These are phyloP conservation scores for Trichechus manatus DNA, from an alignment of 2,113 vertebrate genomes.

Conservation along the genomic window DNA sequence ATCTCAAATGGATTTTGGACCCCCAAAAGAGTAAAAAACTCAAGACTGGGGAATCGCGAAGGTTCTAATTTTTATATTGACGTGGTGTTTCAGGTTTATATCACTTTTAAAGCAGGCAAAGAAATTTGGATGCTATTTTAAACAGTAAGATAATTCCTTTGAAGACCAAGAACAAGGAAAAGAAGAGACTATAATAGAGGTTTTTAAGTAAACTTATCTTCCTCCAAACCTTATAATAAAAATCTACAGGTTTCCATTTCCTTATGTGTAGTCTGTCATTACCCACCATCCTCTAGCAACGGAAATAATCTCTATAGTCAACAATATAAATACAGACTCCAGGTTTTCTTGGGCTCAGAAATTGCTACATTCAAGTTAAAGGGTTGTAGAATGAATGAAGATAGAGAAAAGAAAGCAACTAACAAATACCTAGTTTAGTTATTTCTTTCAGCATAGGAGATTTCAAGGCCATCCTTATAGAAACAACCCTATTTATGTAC, in stretches of 20 bases:
- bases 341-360: constrained; percentile 67
- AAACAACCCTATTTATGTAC: background rate
- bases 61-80: background rate
- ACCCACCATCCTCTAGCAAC: constrained; percentile 72
- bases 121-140: constrained; percentile 72
- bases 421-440: constrained; percentile 19
- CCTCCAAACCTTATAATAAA: constrained; percentile 80
- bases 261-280: constrained; percentile 79
- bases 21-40: background rate
- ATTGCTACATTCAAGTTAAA: constrained; percentile 78
- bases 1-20: background rate
- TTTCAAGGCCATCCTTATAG: background rate
- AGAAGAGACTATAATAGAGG: constrained; percentile 73
- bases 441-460: constrained; percentile 30
- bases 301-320: constrained; percentile 74
- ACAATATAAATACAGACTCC: constrained; percentile 80
- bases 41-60: background rate
- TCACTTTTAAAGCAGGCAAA: constrained; percentile 63
- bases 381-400: constrained; percentile 36
- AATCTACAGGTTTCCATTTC: constrained; percentile 76
- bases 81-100: background rate
- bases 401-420: constrained; percentile 48
- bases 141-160: constrained; percentile 58
- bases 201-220: constrained; percentile 77
- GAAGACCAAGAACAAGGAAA: constrained; percentile 66